Evolutionary conservation across 2,888 invertebrate species (phyloP).

Genomic region (Quadriops clusia): DNA sequence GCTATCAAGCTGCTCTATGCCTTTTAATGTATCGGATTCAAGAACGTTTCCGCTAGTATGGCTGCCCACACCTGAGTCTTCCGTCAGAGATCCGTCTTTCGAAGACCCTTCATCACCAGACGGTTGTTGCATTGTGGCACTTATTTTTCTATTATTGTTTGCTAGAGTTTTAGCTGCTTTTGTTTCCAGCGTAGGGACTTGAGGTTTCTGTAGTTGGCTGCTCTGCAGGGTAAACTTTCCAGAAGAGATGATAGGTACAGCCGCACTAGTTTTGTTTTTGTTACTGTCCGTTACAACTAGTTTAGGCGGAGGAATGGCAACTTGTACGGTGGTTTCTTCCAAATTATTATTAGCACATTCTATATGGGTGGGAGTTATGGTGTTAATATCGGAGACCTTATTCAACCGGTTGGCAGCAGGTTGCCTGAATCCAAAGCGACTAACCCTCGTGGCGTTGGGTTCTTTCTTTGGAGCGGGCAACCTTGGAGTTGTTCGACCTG

Average conservation of each 20-base stretch:
- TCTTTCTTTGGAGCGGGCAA: slow-evolving; percentile 57
- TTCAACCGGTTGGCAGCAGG: slow-evolving; percentile 51
- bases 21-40: slow-evolving; percentile 24
- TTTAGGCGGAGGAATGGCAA: slow-evolving; percentile 15
- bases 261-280: slow-evolving; percentile 13
- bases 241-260: slow-evolving; percentile 21
- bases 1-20: slow-evolving; percentile 31
- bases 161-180: slow-evolving; percentile 62
- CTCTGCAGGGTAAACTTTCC: slow-evolving; percentile 56
- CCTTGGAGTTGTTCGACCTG: slow-evolving; percentile 54
- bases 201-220: slow-evolving; percentile 63
- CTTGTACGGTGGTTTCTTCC: slow-evolving; percentile 13
- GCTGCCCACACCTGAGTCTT: slow-evolving; percentile 49
- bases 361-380: slow-evolving; percentile 21
- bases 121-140: slow-evolving; percentile 3
- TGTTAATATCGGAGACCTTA: slow-evolving; percentile 51
- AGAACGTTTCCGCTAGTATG: slow-evolving; percentile 20
- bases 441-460: slow-evolving; percentile 47
- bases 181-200: slow-evolving; percentile 53
- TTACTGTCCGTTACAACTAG: slow-evolving; percentile 15
- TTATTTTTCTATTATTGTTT: slow-evolving; percentile 55
- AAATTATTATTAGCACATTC: slow-evolving; percentile 21
- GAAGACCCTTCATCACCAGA: slow-evolving; percentile 31
- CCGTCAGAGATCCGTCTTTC: slow-evolving; percentile 50
- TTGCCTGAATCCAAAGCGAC: slow-evolving; percentile 69